Percentiles rank a stretch among this genome's conserved stretches.
Conservation (phyloP, 2,888 invertebrate species). For the Andricus quercusramuli region DNA sequence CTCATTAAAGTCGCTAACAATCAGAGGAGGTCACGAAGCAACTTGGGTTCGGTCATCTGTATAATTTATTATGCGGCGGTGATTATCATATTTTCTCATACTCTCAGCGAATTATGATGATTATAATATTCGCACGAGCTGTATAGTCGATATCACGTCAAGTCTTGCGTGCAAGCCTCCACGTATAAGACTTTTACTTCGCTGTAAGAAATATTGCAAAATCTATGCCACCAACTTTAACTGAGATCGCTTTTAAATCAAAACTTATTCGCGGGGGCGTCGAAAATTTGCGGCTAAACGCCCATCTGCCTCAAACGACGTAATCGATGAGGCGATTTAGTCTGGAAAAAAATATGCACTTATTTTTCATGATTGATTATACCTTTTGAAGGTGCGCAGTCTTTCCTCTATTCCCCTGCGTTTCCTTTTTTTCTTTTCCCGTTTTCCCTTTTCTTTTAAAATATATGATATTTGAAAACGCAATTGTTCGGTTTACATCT, state of each 20-base stretch:
- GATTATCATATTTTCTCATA: conserved; percentile 29
- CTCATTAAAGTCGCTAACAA: background rate
- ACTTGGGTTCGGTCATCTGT: conserved; percentile 7
- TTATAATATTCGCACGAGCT: conserved; percentile 26
- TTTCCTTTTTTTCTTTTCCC: too few species aligned
- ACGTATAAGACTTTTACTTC: conserved; percentile 3
- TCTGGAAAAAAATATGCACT: background rate
- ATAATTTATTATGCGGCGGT: conserved; percentile 36
- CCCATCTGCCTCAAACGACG: background rate
- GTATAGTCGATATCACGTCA: background rate
- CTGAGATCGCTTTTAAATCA: conserved; percentile 26
- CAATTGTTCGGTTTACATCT: too few species aligned
- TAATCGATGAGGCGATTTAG: background rate
- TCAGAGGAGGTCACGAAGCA: conserved; percentile 29
- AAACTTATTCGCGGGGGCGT: conserved; percentile 27
- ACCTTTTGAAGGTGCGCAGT: too few species aligned
- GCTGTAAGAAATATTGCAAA: conserved; percentile 3
- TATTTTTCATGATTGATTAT: too few species aligned
- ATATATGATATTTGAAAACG: too few species aligned
- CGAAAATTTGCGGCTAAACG: background rate
- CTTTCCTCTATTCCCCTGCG: too few species aligned
- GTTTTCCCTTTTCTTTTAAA: too few species aligned
- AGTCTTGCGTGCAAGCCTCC: conserved; percentile 23
- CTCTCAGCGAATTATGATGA: conserved; percentile 6
- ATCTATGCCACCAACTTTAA: background rate